These are phyloP conservation scores for Gila robusta DNA, from an alignment of 2,797 vertebrate species.

Conservation along the genomic window DNA sequence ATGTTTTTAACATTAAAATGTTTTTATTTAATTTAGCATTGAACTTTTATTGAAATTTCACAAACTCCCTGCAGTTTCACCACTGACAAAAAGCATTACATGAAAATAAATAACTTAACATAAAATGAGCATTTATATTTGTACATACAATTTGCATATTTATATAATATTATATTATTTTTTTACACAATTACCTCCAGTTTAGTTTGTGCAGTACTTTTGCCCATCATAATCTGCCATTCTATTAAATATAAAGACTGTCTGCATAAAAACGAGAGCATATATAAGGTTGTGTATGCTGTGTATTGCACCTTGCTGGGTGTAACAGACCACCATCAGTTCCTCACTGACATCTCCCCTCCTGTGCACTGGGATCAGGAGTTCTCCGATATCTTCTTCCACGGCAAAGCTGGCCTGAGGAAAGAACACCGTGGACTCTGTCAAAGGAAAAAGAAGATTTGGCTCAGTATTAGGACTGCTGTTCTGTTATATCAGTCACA, in stretches of 20 bases:
- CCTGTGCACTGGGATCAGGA: slow-evolving; percentile 90
- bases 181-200: neutral
- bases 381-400: slow-evolving; percentile 90
- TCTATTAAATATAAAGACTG: neutral
- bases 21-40: neutral
- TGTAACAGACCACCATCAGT: slow-evolving; percentile 93
- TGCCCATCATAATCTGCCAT: neutral
- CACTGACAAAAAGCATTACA: neutral
- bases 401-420: slow-evolving; percentile 82
- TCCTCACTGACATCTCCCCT: slow-evolving; percentile 91
- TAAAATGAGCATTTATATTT: neutral
- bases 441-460: slow-evolving; percentile 59
- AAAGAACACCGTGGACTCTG: slow-evolving; percentile 90
- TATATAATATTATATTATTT: neutral
- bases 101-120: neutral
- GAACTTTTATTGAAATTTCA: neutral
- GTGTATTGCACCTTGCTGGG: slow-evolving; percentile 86
- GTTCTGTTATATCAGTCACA: slow-evolving; percentile 36
- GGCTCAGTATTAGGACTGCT: slow-evolving; percentile 28
- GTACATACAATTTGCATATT: neutral
- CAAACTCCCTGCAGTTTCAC: neutral
- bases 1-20: neutral
- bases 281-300: neutral
- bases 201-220: neutral
- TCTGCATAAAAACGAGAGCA: neutral